phyloP scores from a whole-genome alignment of 2,888 invertebrate genomes.

The Dicranocentrus wangi region DNA sequence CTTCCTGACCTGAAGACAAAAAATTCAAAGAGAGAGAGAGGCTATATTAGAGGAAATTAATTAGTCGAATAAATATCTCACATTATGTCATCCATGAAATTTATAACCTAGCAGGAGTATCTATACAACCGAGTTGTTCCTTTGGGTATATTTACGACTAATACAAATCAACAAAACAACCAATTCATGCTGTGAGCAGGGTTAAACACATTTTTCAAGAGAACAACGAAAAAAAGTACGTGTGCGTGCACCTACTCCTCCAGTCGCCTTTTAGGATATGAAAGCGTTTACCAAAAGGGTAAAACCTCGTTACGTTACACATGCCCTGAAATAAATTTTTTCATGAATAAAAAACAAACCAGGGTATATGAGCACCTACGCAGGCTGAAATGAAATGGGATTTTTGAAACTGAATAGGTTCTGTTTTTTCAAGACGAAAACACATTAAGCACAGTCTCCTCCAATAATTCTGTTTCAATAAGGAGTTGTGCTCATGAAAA shows the following conservation, averaged over 20 bases:
- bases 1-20: constrained; percentile 35
- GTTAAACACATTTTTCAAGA: neutral
- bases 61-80: constrained; percentile 45
- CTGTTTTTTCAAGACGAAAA: neutral
- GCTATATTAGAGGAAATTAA: constrained; percentile 34
- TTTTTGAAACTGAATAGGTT: no score
- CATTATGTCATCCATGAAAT: constrained; percentile 35
- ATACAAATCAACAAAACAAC: constrained; percentile 31
- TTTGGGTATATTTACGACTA: constrained; percentile 12
- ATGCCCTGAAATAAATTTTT: neutral
- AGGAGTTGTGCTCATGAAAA: no score
- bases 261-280: no score
- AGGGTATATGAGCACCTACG: no score
- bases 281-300: neutral
- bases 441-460: no score
- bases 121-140: neutral
- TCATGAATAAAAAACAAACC: neutral
- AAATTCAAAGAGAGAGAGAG: neutral
- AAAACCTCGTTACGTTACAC: neutral
- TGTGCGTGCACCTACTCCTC: neutral
- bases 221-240: neutral
- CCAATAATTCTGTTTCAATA: no score
- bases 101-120: constrained; percentile 16
- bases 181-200: constrained; percentile 21
- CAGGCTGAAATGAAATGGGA: no score